phyloP scores from a whole-genome alignment of 2,888 invertebrate genomes.

The Imbricaverruca yamaguchii region DNA sequence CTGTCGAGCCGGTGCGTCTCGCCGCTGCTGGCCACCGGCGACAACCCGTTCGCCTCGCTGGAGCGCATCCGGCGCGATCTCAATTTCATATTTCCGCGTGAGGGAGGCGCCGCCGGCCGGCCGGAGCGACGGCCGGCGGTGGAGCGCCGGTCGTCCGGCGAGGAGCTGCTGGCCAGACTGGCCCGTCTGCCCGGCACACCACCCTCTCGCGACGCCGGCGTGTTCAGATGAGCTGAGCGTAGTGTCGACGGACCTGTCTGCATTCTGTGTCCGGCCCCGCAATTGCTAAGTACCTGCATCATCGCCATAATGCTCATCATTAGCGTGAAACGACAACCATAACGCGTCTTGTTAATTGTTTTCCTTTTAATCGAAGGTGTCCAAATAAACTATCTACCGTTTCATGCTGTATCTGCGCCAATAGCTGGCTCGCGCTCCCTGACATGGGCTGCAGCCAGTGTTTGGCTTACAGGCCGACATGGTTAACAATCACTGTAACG shows the following conservation, averaged over 20 bases:
- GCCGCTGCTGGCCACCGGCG: background rate
- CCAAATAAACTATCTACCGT: background rate
- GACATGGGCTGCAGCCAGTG: too few species aligned
- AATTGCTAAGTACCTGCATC: slow-evolving; percentile 1
- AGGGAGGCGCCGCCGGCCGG: background rate
- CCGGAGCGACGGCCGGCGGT: background rate
- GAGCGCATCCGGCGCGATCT: slow-evolving; percentile 14
- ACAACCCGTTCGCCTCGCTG: background rate
- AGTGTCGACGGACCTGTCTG: too few species aligned
- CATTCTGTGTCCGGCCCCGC: too few species aligned
- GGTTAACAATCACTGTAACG: background rate
- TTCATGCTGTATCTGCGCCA: background rate
- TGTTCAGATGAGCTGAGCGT: background rate
- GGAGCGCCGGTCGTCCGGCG: background rate
- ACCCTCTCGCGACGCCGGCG: background rate
- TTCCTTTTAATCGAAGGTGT: background rate
- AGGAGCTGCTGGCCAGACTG: slow-evolving; percentile 13
- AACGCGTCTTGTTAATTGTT: too few species aligned
- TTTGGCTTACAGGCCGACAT: too few species aligned
- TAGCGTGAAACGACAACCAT: background rate
- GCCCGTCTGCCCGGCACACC: background rate
- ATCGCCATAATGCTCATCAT: background rate
- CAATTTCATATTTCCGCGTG: background rate
- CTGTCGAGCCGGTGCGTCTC: background rate
- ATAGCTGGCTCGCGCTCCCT: too few species aligned